Conservation (phyloP, 2,113 vertebrate genomes). For the Isichthys henryi region DNA sequence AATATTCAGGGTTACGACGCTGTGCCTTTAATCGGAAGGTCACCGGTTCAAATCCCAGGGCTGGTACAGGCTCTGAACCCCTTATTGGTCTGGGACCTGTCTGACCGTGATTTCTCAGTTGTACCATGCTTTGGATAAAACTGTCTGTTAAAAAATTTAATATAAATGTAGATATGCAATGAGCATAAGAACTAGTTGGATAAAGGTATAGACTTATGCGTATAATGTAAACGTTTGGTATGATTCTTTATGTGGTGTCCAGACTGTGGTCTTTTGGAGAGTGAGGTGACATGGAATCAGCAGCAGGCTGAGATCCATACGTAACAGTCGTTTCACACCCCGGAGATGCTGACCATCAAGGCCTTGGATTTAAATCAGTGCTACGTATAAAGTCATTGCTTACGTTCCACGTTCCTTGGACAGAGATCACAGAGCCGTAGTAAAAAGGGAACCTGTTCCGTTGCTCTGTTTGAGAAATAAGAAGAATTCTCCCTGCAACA, state of each 20-base stretch:
- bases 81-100: too few relatives aligned
- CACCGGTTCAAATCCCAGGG: neutral
- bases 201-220: neutral
- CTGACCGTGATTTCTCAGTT: neutral
- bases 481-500: neutral
- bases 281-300: neutral
- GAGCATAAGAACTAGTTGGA: neutral
- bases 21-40: neutral
- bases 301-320: neutral
- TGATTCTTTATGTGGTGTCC: neutral
- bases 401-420: neutral
- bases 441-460: conserved; percentile 3
- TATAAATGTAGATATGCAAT: neutral
- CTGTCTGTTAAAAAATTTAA: neutral
- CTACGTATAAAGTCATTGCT: neutral
- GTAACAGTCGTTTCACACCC: neutral
- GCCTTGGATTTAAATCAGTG: neutral
- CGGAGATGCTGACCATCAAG: neutral
- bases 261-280: neutral
- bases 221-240: neutral
- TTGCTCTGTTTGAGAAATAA: neutral
- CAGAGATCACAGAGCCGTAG: conserved; percentile 15
- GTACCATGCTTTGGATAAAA: neutral
- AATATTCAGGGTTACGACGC: neutral
- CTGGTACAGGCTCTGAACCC: neutral